phyloP scores from a whole-genome alignment of 2,113 vertebrate genomes.

The Taurulus bubalis region DNA sequence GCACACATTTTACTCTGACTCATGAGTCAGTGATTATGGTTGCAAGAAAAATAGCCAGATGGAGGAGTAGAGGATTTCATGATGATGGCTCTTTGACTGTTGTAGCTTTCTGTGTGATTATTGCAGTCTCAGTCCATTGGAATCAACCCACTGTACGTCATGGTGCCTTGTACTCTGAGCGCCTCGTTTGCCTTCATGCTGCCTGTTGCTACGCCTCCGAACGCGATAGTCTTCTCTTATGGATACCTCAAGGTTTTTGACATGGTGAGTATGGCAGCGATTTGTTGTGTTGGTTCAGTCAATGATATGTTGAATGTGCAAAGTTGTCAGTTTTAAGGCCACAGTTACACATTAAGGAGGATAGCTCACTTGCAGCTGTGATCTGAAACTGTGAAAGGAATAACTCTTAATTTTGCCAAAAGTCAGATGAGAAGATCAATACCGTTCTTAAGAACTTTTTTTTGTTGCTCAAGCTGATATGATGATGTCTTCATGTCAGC shows the following conservation, averaged over 20 bases:
- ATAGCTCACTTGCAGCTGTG: neutral
- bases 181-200: slow-evolving; percentile 98
- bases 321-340: neutral
- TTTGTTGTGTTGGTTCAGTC: slow-evolving; percentile 18
- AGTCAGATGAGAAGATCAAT: neutral
- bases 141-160: slow-evolving; percentile 93
- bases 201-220: slow-evolving; percentile 95
- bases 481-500: neutral
- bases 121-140: slow-evolving; percentile 90
- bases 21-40: slow-evolving; percentile 70
- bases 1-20: slow-evolving; percentile 63
- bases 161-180: slow-evolving; percentile 95
- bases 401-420: neutral
- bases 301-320: slow-evolving; percentile 49
- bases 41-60: slow-evolving; percentile 59
- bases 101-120: slow-evolving; percentile 64
- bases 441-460: neutral
- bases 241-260: slow-evolving; percentile 92
- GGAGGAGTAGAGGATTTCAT: slow-evolving; percentile 41
- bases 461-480: neutral
- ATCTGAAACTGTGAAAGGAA: neutral
- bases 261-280: slow-evolving; percentile 88
- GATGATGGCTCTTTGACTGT: slow-evolving; percentile 41
- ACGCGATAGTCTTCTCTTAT: slow-evolving; percentile 95
- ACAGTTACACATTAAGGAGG: neutral